These are phyloP conservation scores for Acanthaster planci DNA, from an alignment of 35 echinoderm and acorn worm genomes.

Conservation along the genomic window DNA sequence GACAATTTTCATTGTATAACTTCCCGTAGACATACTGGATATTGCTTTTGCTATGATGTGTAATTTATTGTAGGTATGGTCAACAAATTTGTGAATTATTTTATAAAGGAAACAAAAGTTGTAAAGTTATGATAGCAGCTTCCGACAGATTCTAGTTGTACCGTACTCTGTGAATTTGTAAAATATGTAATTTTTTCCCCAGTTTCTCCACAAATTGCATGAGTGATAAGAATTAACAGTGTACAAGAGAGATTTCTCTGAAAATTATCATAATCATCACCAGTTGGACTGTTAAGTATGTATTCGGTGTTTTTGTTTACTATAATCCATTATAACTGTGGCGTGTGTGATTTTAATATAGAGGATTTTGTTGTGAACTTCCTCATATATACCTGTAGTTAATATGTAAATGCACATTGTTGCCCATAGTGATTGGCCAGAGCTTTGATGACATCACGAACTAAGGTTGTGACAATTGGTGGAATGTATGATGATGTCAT, in stretches of 20 bases:
- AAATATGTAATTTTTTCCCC: slow-evolving; percentile 20
- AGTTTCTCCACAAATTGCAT: slow-evolving; percentile 21
- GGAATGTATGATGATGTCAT: slow-evolving; percentile 1
- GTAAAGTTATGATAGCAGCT: slow-evolving; percentile 27
- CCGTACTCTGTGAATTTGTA: slow-evolving; percentile 20
- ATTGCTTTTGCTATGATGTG: slow-evolving; percentile 12
- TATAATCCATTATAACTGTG: slow-evolving; percentile 12
- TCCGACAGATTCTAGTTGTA: slow-evolving; percentile 7
- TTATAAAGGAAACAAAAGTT: slow-evolving; percentile 16
- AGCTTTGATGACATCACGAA: not conserved
- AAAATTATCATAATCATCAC: not conserved
- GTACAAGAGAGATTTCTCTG: not conserved
- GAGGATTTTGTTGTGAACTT: not conserved
- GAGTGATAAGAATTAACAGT: slow-evolving; percentile 2
- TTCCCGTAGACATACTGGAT: not conserved
- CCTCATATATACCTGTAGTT: not conserved
- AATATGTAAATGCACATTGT: not conserved
- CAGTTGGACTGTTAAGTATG: slow-evolving; percentile 29
- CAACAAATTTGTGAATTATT: slow-evolving; percentile 2
- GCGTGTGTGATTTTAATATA: slow-evolving; percentile 30
- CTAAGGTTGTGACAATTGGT: not conserved
- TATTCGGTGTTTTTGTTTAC: not conserved
- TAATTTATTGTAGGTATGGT: slow-evolving; percentile 28
- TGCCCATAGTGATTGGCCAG: not conserved
- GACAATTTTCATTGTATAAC: no score